phyloP scores from a whole-genome alignment of 1,140 invertebrate genomes.

The Psilanteris sp. region DNA sequence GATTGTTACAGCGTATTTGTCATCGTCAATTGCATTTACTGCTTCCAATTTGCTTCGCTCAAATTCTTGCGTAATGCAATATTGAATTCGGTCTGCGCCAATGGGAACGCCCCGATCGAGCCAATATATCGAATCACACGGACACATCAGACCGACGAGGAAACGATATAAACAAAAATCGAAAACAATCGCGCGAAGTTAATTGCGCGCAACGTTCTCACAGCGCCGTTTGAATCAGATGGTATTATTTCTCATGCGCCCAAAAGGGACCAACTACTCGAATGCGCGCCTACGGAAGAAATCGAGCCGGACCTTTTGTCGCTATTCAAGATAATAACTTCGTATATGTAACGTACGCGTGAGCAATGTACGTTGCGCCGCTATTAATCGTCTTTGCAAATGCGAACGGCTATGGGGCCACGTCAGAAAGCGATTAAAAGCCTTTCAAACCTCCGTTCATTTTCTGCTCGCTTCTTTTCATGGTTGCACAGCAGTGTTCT shows the following conservation, averaged over 20 bases:
- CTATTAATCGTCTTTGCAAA: conserved; percentile 31
- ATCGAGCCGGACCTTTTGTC: conserved; percentile 25
- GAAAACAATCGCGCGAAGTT: too few species aligned
- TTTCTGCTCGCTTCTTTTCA: conserved; percentile 36
- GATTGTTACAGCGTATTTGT: too few species aligned
- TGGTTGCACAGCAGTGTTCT: conserved; percentile 14
- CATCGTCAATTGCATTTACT: too few species aligned
- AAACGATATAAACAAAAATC: too few species aligned
- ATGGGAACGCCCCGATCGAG: too few species aligned
- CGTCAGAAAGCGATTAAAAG: conserved; percentile 38
- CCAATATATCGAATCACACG: too few species aligned
- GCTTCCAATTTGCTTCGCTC: too few species aligned
- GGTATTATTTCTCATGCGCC: conserved; percentile 1
- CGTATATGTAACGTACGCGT: conserved; percentile 29
- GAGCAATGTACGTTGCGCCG: conserved; percentile 13
- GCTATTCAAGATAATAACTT: conserved; percentile 28
- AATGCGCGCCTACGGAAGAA: conserved; percentile 11
- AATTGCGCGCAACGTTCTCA: too few species aligned
- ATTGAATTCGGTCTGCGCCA: too few species aligned
- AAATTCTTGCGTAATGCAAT: too few species aligned
- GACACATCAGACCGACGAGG: too few species aligned
- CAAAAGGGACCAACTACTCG: conserved; percentile 16
- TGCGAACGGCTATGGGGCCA: conserved; percentile 11
- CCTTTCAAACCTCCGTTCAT: conserved; percentile 27
- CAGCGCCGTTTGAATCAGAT: not conserved